Evolutionary conservation across 30 jellyfish, hydroid and myxozoan genomes (phyloP).

Genomic region (Haliclystus octoradiatus): DNA sequence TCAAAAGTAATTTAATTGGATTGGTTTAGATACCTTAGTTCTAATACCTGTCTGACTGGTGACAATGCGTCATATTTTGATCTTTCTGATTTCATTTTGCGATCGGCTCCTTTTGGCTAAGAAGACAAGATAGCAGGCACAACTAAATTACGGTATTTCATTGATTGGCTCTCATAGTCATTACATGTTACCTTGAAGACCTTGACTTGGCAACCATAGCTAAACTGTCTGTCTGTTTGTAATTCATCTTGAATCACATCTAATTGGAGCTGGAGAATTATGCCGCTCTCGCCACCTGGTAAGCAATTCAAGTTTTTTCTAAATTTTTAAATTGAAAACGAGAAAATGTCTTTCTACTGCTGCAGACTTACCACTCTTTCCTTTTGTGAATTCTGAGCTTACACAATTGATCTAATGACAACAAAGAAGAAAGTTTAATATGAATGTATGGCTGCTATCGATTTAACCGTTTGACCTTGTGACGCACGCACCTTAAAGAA

Average conservation of each 20-base stretch:
- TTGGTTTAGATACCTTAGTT: too few relatives aligned
- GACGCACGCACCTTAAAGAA: constrained; percentile 37
- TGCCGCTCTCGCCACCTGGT: constrained; percentile 84
- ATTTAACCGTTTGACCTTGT: not conserved
- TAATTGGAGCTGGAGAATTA: constrained; percentile 70
- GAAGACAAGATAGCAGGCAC: not conserved
- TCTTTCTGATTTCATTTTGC: constrained; percentile 70
- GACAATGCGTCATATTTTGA: constrained; percentile 69
- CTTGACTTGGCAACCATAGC: constrained; percentile 83
- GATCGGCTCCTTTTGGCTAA: constrained; percentile 94
- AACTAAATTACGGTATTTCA: too few relatives aligned
- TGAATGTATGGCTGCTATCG: not conserved
- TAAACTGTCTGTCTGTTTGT: constrained; percentile 25
- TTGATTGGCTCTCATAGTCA: too few relatives aligned
- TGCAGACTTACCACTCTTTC: constrained; percentile 54
- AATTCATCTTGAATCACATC: not conserved
- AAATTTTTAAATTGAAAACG: not conserved
- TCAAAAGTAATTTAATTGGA: not conserved
- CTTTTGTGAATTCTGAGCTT: constrained; percentile 88
- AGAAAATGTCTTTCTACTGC: not conserved
- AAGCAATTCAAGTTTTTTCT: not conserved
- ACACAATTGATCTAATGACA: constrained; percentile 67
- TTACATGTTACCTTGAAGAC: constrained; percentile 78
- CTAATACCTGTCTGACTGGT: constrained; percentile 65
- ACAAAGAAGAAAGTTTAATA: not conserved